Evolutionary conservation across 2,113 vertebrate genomes (phyloP).

Genomic region (Rhinogobius similis): DNA sequence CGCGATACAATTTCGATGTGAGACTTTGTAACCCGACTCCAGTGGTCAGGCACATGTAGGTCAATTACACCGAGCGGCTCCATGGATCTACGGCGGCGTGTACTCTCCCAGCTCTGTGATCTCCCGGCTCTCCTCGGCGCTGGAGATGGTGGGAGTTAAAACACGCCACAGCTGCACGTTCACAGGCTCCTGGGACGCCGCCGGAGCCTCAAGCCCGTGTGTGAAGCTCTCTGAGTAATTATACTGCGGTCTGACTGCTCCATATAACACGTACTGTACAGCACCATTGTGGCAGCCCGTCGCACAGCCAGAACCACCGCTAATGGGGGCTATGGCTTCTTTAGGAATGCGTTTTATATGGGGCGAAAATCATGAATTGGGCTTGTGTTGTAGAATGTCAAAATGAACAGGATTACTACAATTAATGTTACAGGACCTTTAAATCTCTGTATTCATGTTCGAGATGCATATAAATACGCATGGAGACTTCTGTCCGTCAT

Average conservation of each 20-base stretch:
- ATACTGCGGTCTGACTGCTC: slow-evolving; percentile 7
- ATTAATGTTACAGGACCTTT: too few species aligned
- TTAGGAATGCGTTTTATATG: slow-evolving; percentile 12
- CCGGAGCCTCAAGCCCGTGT: slow-evolving; percentile 24
- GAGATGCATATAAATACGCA: too few species aligned
- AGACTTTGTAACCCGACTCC: slow-evolving; percentile 8
- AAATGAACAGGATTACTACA: background rate
- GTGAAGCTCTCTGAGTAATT: slow-evolving; percentile 37
- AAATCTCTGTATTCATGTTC: too few species aligned
- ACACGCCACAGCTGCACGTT: slow-evolving; percentile 37
- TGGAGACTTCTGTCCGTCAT: too few species aligned
- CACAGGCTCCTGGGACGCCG: slow-evolving; percentile 26
- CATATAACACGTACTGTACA: slow-evolving; percentile 12
- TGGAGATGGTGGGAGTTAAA: slow-evolving; percentile 12
- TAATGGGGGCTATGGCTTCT: slow-evolving; percentile 10
- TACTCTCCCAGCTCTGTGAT: background rate
- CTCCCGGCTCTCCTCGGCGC: slow-evolving; percentile 1
- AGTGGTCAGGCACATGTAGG: slow-evolving; percentile 10
- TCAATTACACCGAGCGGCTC: slow-evolving; percentile 1
- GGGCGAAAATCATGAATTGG: slow-evolving; percentile 10
- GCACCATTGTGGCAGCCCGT: slow-evolving; percentile 8
- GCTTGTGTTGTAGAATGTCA: background rate
- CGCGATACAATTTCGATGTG: background rate
- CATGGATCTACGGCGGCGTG: background rate
- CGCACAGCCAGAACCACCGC: slow-evolving; percentile 23